Conservation (phyloP, 2,113 vertebrate genomes). For the Ranitomeya imitator region DNA sequence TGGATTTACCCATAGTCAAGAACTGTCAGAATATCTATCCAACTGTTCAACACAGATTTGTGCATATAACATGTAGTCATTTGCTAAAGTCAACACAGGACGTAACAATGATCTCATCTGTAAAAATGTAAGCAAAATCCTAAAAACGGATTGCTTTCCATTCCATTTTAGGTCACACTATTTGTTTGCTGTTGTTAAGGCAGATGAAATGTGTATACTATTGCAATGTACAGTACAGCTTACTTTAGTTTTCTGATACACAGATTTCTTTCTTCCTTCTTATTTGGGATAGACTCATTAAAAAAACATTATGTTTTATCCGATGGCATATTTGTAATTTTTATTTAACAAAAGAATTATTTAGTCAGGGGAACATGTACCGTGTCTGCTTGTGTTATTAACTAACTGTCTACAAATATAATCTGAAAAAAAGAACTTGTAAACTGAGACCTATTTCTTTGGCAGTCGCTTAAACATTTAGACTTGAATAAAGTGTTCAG, state of each 20-base stretch:
- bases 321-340: constrained; percentile 33
- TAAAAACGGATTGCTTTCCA: constrained; percentile 6
- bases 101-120: constrained; percentile 1
- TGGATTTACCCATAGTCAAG: background rate
- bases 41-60: background rate
- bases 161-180: constrained; percentile 1
- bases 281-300: background rate
- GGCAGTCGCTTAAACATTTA: constrained; percentile 52
- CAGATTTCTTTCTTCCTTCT: background rate
- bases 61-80: constrained; percentile 4
- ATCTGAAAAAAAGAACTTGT: constrained; percentile 47
- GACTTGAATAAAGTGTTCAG: constrained; percentile 32
- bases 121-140: background rate
- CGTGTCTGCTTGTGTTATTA: constrained; percentile 26
- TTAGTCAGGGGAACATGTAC: constrained; percentile 4
- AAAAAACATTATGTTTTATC: constrained; percentile 48
- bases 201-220: background rate
- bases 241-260: background rate
- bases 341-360: constrained; percentile 26
- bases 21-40: background rate
- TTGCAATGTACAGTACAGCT: background rate
- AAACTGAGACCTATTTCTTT: constrained; percentile 44
- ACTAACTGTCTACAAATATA: constrained; percentile 53
- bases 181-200: constrained; percentile 27
- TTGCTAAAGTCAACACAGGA: background rate